Evolutionary conservation across 2,113 vertebrate genomes (phyloP).

Genomic region (Tragulus kanchil): DNA sequence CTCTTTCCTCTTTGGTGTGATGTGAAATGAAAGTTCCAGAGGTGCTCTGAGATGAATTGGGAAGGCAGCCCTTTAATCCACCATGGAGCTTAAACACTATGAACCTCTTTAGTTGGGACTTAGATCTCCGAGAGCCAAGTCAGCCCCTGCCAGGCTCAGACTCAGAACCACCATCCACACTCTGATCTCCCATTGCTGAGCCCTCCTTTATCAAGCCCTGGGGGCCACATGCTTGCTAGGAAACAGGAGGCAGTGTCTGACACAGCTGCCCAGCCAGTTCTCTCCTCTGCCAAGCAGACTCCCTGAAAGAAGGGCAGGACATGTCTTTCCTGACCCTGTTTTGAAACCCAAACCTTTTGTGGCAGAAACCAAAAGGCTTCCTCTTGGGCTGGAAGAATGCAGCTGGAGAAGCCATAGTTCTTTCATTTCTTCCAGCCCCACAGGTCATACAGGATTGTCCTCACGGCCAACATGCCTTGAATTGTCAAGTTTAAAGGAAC

Average conservation of each 20-base stretch:
- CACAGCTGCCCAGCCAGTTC: constrained; percentile 4
- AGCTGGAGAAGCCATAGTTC: neutral
- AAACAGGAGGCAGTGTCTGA: neutral
- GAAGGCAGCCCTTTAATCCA: neutral
- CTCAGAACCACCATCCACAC: neutral
- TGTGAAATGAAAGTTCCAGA: neutral
- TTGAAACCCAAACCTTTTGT: neutral
- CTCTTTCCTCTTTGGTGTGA: neutral
- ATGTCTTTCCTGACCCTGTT: constrained; percentile 40
- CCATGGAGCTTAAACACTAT: neutral
- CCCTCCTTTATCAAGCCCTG: neutral
- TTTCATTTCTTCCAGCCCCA: neutral
- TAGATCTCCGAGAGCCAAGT: neutral
- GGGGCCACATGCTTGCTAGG: neutral
- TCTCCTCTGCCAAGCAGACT: neutral
- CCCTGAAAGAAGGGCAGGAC: neutral
- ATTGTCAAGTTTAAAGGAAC: neutral
- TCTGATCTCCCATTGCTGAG: neutral
- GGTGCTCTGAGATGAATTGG: neutral
- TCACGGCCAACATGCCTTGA: neutral
- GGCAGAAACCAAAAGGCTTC: neutral
- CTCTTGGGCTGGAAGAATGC: neutral
- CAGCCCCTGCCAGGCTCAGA: neutral
- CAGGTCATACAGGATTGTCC: neutral
- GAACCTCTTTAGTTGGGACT: neutral